phyloP scores from a whole-genome alignment of 2,797 vertebrate genomes.

The Brachyalestes nurse region DNA sequence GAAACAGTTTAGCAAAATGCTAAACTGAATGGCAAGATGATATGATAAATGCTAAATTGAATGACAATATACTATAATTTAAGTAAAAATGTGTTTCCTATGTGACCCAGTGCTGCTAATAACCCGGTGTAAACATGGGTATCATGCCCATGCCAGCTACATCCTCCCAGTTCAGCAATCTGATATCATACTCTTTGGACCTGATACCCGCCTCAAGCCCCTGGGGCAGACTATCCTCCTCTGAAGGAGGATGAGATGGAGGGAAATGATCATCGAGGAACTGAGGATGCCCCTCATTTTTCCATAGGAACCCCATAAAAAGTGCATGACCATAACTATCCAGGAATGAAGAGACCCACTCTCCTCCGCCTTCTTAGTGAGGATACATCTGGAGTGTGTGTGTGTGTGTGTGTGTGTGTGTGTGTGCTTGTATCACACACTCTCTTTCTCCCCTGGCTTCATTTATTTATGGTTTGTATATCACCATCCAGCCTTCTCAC shows the following conservation, averaged over 20 bases:
- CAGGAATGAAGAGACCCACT: slow-evolving; percentile 71
- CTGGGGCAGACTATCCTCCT: not conserved
- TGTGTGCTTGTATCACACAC: not conserved
- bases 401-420: not conserved
- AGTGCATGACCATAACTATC: slow-evolving; percentile 79
- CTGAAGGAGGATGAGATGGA: not conserved
- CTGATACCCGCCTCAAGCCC: not conserved
- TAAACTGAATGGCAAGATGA: no score
- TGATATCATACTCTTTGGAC: not conserved
- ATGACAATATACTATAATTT: no score
- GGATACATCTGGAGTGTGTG: slow-evolving; percentile 36
- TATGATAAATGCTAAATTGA: no score
- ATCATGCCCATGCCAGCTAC: not conserved
- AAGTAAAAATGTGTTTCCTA: no score
- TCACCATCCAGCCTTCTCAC: slow-evolving; percentile 27
- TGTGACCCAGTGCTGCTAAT: not conserved
- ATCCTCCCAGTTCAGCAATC: not conserved
- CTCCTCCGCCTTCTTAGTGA: slow-evolving; percentile 48
- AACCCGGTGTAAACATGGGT: not conserved
- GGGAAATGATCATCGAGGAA: slow-evolving; percentile 2
- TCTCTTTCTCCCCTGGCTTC: slow-evolving; percentile 43
- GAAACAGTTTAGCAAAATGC: no score
- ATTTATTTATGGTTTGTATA: slow-evolving; percentile 69
- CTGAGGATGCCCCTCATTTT: slow-evolving; percentile 54
- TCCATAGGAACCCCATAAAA: slow-evolving; percentile 75